Evolutionary conservation across 2,888 invertebrate genomes (phyloP).

Genomic region (Diabrotica balteata): DNA sequence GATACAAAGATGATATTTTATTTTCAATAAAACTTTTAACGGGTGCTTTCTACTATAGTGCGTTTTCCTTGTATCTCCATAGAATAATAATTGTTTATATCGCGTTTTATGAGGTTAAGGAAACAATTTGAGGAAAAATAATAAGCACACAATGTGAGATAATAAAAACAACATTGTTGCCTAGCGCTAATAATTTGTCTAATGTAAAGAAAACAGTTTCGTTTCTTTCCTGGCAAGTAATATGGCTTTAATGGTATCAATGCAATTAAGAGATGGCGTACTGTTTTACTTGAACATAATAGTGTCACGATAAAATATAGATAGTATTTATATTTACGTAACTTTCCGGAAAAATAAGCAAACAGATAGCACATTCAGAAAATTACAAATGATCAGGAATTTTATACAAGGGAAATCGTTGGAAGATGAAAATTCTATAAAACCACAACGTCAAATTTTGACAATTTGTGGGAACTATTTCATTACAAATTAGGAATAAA

Average conservation of each 20-base stretch:
- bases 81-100: conserved; percentile 29
- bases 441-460: no score
- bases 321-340: neutral
- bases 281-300: neutral
- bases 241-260: neutral
- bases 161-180: conserved; percentile 26
- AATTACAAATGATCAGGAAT: no score
- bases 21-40: conserved; percentile 29
- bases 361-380: no score
- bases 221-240: conserved; percentile 10
- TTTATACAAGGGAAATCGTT: no score
- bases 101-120: conserved; percentile 24
- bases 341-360: no score
- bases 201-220: conserved; percentile 15
- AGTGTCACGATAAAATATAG: neutral
- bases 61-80: conserved; percentile 19
- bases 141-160: conserved; percentile 23
- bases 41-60: conserved; percentile 5
- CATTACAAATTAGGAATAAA: no score
- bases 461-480: no score
- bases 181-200: conserved; percentile 16
- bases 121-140: conserved; percentile 28
- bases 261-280: neutral
- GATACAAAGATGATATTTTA: conserved; percentile 21
- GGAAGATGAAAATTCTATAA: no score